phyloP scores from a whole-genome alignment of 1,140 invertebrate genomes.

The Hylyphantes graminicola region DNA sequence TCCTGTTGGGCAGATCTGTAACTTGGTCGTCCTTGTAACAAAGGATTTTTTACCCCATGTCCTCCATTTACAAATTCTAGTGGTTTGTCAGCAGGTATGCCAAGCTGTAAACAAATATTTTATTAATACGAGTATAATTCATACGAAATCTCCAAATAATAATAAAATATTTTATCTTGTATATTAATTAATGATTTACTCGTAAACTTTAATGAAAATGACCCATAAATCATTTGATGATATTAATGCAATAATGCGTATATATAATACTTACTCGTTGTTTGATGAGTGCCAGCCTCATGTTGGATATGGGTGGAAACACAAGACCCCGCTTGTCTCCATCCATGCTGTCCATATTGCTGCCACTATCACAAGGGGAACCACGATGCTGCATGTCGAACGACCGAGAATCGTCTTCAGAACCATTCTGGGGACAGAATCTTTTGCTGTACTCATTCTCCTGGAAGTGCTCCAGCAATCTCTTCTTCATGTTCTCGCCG shows the following conservation, averaged over 20 bases:
- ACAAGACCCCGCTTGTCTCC: slow-evolving; percentile 40
- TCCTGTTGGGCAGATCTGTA: slow-evolving; percentile 26
- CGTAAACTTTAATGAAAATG: not conserved
- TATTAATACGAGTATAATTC: not conserved
- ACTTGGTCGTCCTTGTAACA: slow-evolving; percentile 71
- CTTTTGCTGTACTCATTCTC: no score
- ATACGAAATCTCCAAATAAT: not conserved
- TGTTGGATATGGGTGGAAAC: slow-evolving; percentile 33
- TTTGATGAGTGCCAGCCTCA: slow-evolving; percentile 27
- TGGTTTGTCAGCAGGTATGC: slow-evolving; percentile 65
- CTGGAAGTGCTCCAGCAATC: not conserved
- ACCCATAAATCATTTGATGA: not conserved
- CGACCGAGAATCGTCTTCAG: slow-evolving; percentile 35
- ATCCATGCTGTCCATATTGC: slow-evolving; percentile 40
- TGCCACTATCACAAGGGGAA: slow-evolving; percentile 44
- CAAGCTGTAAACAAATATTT: slow-evolving; percentile 23
- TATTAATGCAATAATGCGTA: not conserved
- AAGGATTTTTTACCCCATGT: slow-evolving; percentile 98
- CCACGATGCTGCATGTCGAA: slow-evolving; percentile 27
- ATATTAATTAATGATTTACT: not conserved
- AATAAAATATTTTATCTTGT: not conserved
- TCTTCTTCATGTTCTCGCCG: not conserved
- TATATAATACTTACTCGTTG: slow-evolving; percentile 38
- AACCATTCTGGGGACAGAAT: not conserved
- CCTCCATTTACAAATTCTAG: slow-evolving; percentile 98